Percentiles rank a stretch among this genome's conserved stretches.
phyloP scores from a whole-genome alignment of 2,113 vertebrate genomes.

The Eretmochelys imbricata region DNA sequence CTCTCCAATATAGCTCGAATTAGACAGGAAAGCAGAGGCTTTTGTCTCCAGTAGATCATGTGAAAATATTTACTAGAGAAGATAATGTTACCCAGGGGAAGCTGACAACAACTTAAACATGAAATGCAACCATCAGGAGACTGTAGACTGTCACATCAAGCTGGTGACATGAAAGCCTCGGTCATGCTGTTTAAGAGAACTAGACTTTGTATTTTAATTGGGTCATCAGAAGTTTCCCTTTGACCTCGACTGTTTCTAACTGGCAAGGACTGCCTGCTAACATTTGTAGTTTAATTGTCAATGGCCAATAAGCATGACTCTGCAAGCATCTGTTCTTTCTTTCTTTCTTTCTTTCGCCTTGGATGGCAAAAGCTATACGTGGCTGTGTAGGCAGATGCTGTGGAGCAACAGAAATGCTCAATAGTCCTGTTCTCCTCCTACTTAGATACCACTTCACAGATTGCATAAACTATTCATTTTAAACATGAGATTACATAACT shows the following conservation, averaged over 20 bases:
- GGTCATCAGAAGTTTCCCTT: background rate
- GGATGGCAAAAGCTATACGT: background rate
- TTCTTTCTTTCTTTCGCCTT: background rate
- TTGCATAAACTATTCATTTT: background rate
- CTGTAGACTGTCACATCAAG: background rate
- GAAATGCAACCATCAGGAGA: background rate
- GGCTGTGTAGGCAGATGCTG: background rate
- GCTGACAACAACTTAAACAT: background rate
- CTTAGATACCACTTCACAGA: background rate
- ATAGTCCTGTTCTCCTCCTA: background rate
- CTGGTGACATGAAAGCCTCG: background rate
- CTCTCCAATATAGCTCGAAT: background rate
- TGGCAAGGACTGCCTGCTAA: background rate
- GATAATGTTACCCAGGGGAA: constrained; percentile 17
- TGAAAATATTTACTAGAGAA: constrained; percentile 48
- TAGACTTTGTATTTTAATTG: background rate
- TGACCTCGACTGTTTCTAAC: background rate
- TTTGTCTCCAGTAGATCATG: constrained; percentile 26
- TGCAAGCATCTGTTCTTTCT: background rate
- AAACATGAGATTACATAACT: background rate
- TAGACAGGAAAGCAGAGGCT: constrained; percentile 3
- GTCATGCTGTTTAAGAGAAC: background rate
- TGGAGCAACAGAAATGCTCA: background rate
- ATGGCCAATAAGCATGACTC: background rate
- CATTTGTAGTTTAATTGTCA: background rate